phyloP scores from a whole-genome alignment of 2,888 invertebrate genomes.

The Ectemnius lituratus region DNA sequence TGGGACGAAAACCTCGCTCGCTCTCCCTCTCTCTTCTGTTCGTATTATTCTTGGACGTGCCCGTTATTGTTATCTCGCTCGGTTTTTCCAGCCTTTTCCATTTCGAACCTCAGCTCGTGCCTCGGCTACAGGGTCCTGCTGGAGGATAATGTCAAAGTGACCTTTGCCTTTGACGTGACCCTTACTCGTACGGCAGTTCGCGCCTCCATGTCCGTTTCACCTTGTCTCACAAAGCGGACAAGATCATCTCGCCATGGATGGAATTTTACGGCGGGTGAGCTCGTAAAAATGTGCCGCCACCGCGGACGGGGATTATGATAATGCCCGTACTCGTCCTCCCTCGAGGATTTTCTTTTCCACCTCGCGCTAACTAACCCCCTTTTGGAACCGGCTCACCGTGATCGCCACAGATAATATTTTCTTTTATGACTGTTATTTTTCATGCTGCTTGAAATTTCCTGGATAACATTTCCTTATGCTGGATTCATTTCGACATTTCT shows the following conservation, averaged over 20 bases:
- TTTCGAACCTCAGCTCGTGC: too few relatives aligned
- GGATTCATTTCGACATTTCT: too few relatives aligned
- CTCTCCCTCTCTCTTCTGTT: conserved; percentile 17
- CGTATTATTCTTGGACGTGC: conserved; percentile 10
- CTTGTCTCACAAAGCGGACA: conserved; percentile 53
- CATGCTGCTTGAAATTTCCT: too few relatives aligned
- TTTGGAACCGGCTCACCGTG: too few relatives aligned
- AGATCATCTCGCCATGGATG: conserved; percentile 33
- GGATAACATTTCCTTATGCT: too few relatives aligned
- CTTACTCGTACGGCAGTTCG: conserved; percentile 31
- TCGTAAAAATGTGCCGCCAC: conserved; percentile 49
- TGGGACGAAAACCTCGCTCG: conserved; percentile 14
- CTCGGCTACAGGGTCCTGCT: conserved; percentile 1
- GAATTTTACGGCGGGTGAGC: conserved; percentile 46
- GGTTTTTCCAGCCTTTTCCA: background rate
- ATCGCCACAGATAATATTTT: too few relatives aligned
- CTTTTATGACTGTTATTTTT: too few relatives aligned
- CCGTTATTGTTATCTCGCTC: conserved; percentile 12
- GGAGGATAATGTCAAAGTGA: conserved; percentile 58
- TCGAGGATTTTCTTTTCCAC: conserved; percentile 7
- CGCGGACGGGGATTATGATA: conserved; percentile 53
- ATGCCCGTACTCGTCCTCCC: conserved; percentile 21
- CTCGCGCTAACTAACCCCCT: conserved; percentile 26
- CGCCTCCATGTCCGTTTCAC: conserved; percentile 26
- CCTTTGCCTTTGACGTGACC: conserved; percentile 45